Conservation (phyloP, 2,797 vertebrate genomes). For the Trematomus bernacchii region DNA sequence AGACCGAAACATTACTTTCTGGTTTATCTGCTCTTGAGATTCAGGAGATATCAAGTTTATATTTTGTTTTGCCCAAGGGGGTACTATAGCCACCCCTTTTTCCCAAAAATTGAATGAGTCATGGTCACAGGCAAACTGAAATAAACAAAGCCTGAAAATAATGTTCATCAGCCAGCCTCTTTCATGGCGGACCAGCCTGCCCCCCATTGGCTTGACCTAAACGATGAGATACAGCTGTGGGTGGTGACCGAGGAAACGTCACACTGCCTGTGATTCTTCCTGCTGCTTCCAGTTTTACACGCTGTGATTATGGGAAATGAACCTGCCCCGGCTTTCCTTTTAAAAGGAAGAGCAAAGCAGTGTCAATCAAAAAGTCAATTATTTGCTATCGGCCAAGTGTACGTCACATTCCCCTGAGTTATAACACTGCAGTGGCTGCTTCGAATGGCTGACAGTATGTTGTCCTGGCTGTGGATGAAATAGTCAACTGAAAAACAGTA, state of each 20-base stretch:
- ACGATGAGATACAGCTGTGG: slow-evolving; percentile 69
- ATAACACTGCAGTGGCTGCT: slow-evolving; percentile 41
- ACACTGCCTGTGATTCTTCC: slow-evolving; percentile 56
- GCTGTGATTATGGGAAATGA: slow-evolving; percentile 75
- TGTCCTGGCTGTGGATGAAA: slow-evolving; percentile 1
- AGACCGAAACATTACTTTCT: neutral
- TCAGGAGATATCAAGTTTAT: neutral
- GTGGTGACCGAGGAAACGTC: slow-evolving; percentile 73
- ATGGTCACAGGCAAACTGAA: slow-evolving; percentile 56
- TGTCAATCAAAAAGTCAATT: slow-evolving; percentile 64
- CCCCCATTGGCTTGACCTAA: slow-evolving; percentile 66
- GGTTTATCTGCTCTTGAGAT: neutral
- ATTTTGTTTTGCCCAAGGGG: slow-evolving; percentile 1
- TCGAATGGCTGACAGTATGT: neutral
- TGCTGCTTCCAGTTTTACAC: slow-evolving; percentile 73
- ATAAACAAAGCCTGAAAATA: slow-evolving; percentile 57
- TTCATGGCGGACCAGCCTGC: slow-evolving; percentile 26
- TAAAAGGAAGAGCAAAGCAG: slow-evolving; percentile 72
- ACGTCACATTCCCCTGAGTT: slow-evolving; percentile 51
- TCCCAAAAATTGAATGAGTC: slow-evolving; percentile 74
- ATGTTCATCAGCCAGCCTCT: slow-evolving; percentile 42
- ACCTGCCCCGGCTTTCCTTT: slow-evolving; percentile 68
- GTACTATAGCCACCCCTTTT: slow-evolving; percentile 22
- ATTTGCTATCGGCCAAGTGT: slow-evolving; percentile 36
- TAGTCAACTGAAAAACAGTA: slow-evolving; percentile 14